phyloP scores from a whole-genome alignment of 64 coral and sea anemone genomes.

The Pocillopora damicornis region DNA sequence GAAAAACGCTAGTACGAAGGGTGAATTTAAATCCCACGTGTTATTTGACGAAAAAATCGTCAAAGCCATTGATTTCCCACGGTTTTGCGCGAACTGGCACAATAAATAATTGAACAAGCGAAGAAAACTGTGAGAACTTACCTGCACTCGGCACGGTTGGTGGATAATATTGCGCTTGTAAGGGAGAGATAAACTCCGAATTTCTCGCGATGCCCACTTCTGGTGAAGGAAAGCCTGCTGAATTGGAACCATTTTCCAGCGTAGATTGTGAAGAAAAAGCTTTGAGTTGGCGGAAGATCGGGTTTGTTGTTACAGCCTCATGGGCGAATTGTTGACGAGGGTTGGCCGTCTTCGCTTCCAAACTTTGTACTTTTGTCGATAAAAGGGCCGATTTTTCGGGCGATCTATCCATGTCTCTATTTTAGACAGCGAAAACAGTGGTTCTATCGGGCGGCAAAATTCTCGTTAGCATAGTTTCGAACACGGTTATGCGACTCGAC shows the following conservation, averaged over 20 bases:
- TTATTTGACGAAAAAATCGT: constrained; percentile 6
- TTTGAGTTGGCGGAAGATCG: constrained; percentile 27
- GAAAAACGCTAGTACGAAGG: neutral
- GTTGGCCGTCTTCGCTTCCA: constrained; percentile 26
- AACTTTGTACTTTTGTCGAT: constrained; percentile 42
- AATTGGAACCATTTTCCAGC: constrained; percentile 15
- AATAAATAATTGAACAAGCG: constrained; percentile 44
- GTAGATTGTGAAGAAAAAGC: constrained; percentile 10
- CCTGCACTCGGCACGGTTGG: constrained; percentile 23
- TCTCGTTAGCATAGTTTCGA: constrained; percentile 30
- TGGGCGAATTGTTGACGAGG: constrained; percentile 31
- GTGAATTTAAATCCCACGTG: neutral
- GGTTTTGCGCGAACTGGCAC: constrained; percentile 29
- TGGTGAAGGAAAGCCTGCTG: neutral
- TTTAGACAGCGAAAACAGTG: neutral
- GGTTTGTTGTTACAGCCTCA: constrained; percentile 39
- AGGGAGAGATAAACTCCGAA: constrained; percentile 29
- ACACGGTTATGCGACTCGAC: constrained; percentile 28
- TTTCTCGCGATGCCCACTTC: constrained; percentile 11
- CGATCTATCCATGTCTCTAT: constrained; percentile 30
- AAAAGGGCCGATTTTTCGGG: constrained; percentile 40
- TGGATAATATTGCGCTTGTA: constrained; percentile 40
- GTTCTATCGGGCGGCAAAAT: constrained; percentile 20
- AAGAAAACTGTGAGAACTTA: constrained; percentile 40
- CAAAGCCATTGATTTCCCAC: neutral